Base-by-base conservation (phyloP, 2,797 vertebrate genomes). In the Spondyliosoma cantharus region DNA sequence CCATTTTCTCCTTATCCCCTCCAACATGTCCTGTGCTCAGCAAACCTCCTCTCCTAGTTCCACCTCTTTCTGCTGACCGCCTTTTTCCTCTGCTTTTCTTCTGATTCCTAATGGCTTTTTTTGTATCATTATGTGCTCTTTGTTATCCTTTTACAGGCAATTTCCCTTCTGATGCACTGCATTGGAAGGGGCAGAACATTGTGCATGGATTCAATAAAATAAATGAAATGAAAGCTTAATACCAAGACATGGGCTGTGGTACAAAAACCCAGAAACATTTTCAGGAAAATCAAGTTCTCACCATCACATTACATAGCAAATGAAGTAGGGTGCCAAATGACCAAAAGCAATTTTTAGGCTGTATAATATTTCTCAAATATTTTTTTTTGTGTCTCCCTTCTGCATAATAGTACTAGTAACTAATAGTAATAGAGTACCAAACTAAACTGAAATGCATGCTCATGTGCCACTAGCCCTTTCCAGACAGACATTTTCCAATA, bases 191-290 rank as follows among this genome's bases (percentile, higher is more conserved):
- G 25, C 29, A 52, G 54, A 76, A 77, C 78, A 66, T 45, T 74
- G 71, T 77, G 22, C 49, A 77, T 60, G 65, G 76, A 49, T 80
- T 83, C 64, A 65, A 78, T 80, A 43, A 79, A 72, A 27, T n/a
- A 72, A 57, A 77, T 83, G 71, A 57, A 85, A 80, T 82, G 73
- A 59, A 76, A 63, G 63, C 56, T 83, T 77, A 80, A 75, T 76
- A 68, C 66, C 42, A 53, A 66, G 74, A 19, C 67, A 63, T 32
- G 25, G 9, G 1, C 59, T 60, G n/a, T 13, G 19, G n/a, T 56
- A 25, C 48, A 77, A 49, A 74, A 74, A 46, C 63, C 59, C 45
- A 73, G 69, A 64, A 81, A 42, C 46, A 15, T 20, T 19, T 56
- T 57, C 45, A 60, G 27, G 53, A 62, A 80, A 77, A 63, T 67